Evolutionary conservation across 2,888 invertebrate genomes (phyloP), one percentile per base, ranked within the genome.

Genomic region (Anticlea derivata): DNA sequence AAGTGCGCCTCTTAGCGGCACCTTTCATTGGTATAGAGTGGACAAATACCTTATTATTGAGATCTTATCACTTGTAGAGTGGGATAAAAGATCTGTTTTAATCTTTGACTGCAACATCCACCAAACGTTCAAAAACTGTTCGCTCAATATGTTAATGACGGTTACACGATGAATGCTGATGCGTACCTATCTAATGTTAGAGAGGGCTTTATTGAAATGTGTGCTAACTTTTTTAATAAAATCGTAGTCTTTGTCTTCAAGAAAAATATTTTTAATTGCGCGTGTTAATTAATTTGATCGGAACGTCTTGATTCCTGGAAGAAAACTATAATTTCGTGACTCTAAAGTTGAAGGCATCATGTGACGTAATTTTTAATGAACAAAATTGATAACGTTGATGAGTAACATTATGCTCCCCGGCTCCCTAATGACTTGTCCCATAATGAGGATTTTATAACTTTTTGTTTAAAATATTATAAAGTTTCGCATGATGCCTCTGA

Each of bases 141-240:
- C 71, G 65, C 77, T 73, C 80, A 70, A 75, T 84, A 86, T 88
- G 86, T 82, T 89, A 88, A 88, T 88, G 80, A 80, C 64, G 76
- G 76, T 70, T 73, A 66, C 72, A 67, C 70, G 68, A 65, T 72
- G 79, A 78, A 75, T 79, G 73, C 75, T 74, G 79, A 81, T 82
- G 79, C 78, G 73, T 78, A 70, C n/a, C n/a, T n/a, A n/a, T n/a
- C n/a, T 66, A 58, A 64, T 68, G 64, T 64, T 68, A 74, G 76
- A 55, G 48, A 64, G 63, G 67, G 68, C 69, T 66, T 50, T 59
- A 68, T 78, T 79, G 68, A 73, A 75, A 75, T 73, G 65, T 60
- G 52, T 61, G 61, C 68, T 66, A 68, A 68, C 60, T 68, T 61
- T 65, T 58, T 50, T 55, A 46, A 50, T 60, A 58, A 20, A 24